phyloP scores from a whole-genome alignment of 2,888 invertebrate genomes.

The Liposcelis brunnea region DNA sequence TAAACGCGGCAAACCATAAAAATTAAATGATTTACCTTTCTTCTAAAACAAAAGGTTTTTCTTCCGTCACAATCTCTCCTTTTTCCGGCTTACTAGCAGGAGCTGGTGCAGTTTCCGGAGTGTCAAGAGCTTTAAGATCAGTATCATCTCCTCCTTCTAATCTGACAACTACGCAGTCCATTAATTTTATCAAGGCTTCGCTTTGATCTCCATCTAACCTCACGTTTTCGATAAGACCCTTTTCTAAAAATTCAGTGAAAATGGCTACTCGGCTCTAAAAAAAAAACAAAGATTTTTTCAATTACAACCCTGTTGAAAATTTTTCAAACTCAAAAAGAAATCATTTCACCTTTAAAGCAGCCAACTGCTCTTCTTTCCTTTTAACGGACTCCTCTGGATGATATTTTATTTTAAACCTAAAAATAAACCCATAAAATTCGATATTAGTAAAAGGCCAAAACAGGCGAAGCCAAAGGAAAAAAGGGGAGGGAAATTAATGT shows the following conservation, averaged over 20 bases:
- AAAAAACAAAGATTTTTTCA: conserved; percentile 14
- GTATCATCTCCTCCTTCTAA: conserved; percentile 84
- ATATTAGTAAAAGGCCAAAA: no score
- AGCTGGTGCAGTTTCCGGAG: conserved; percentile 19
- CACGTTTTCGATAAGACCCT: conserved; percentile 53
- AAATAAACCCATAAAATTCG: conserved; percentile 16
- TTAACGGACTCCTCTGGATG: conserved; percentile 92
- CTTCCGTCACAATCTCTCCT: conserved; percentile 12
- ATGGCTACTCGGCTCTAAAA: conserved; percentile 69
- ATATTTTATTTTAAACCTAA: conserved; percentile 97
- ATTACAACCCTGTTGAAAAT: conserved; percentile 5
- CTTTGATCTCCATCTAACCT: conserved; percentile 70
- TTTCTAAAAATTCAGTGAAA: conserved; percentile 66
- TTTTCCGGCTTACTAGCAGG: conserved; percentile 12
- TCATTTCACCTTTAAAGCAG: conserved; percentile 52
- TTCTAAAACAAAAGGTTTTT: conserved; percentile 13
- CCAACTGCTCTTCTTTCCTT: conserved; percentile 69
- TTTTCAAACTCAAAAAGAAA: conserved; percentile 1
- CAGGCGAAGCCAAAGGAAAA: no score
- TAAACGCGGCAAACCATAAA: no score
- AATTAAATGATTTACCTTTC: neutral
- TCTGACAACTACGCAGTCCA: conserved; percentile 93
- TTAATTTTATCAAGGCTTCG: conserved; percentile 52
- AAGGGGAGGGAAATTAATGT: no score
- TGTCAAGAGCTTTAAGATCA: conserved; percentile 72